A percentile compares a stretch with the other conserved stretches of the same genome.
Evolutionary conservation across 2,888 invertebrate genomes (phyloP).

Genomic region (Brachylomia viminalis): DNA sequence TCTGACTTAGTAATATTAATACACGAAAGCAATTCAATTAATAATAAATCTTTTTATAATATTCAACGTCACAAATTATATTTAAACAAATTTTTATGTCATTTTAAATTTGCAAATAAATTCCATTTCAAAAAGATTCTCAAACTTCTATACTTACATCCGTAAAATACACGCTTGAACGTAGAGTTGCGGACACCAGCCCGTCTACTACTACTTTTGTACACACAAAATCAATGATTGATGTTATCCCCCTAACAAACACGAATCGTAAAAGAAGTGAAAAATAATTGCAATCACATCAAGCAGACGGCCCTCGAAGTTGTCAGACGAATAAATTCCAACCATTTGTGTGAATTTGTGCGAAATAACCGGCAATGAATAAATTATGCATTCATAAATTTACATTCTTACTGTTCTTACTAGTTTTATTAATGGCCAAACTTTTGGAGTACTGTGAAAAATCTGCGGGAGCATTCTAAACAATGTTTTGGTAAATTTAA

Average conservation of each 20-base stretch:
- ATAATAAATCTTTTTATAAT: too few relatives aligned
- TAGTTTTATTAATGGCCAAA: conserved; percentile 71
- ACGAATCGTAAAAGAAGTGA: conserved; percentile 57
- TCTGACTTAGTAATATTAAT: neutral
- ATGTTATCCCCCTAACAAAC: conserved; percentile 15
- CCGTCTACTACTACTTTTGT: too few relatives aligned
- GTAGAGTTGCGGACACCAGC: too few relatives aligned
- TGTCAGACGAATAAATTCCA: conserved; percentile 79
- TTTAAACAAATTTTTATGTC: neutral
- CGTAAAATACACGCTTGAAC: too few relatives aligned
- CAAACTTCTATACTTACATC: too few relatives aligned
- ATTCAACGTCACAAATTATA: neutral
- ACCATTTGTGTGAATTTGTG: conserved; percentile 80
- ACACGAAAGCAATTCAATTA: neutral
- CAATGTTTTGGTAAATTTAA: conserved; percentile 39
- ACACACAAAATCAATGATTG: neutral
- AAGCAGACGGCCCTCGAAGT: conserved; percentile 71
- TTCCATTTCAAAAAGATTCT: neutral
- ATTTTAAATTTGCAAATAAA: neutral
- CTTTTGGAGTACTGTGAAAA: conserved; percentile 52
- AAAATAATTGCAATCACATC: conserved; percentile 73
- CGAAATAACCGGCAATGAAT: conserved; percentile 82
- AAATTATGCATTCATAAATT: conserved; percentile 79
- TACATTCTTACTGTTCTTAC: conserved; percentile 72
- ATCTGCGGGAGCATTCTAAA: conserved; percentile 27